Base-by-base conservation (phyloP, 2,113 vertebrate species). In the Ammodramus savannarum region DNA sequence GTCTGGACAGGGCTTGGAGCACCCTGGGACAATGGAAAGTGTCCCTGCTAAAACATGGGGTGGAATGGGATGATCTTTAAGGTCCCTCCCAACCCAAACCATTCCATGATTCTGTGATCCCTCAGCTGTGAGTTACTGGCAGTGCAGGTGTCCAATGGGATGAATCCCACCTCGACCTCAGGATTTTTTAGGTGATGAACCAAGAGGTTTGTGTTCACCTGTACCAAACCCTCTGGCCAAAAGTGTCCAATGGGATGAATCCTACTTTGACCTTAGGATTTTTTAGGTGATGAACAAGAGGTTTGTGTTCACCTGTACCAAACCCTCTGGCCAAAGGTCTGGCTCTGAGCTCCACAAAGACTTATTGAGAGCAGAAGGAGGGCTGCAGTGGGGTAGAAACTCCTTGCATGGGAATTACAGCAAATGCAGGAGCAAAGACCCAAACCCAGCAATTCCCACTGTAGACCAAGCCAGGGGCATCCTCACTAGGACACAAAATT, bases 101-200 rank as follows among this genome's bases (percentile, higher is more conserved):
- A 9, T 36, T 16, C 51, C 0, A 1, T 3, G 27, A 16, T 18
- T n/a, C n/a, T 46, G 15, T 49, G 77, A 10, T 16, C 16, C 3
- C 22, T 69, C 36, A 55, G 15, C 27, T 20, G 25, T 21, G 44
- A 57, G 29, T 26, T 49, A 38, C 76, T 58, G 63, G 32, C 16
- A 58, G 23, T 10, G 25, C 11, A 52, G 44, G 13, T 23, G 34
- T 66, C 81, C 29, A 54, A 9, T 7, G 44, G 46, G 46, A 13
- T 48, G 23, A 25, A 48, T 13, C 44, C 63, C 54, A 73, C 44
- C 79, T 26, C 10, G 13, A 71, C 44, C 27, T 73, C n/a, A 43
- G 58, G 41, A 27, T 73, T 16, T 11, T 32, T 57, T 12, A 61
- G 43, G 32, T 43, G 72, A n/a, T 34, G 49, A 67, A 36, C 36